These are phyloP conservation scores for Pteronotus mesoamericanus DNA, from an alignment of 2,797 vertebrate species.

Conservation along the genomic window DNA sequence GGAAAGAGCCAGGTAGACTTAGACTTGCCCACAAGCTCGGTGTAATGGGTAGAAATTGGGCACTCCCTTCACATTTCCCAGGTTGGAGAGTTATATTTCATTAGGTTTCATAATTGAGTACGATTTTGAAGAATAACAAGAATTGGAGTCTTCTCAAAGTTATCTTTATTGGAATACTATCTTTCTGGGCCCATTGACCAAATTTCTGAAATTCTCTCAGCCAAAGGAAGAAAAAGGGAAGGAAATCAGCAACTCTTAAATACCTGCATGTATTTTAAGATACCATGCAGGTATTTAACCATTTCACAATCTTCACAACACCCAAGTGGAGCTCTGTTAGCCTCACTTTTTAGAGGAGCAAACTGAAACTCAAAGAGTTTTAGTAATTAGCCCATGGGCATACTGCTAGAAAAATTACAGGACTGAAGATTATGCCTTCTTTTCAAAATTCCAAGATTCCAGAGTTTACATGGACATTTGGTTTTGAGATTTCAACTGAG, in stretches of 20 bases:
- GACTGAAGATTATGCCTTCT: background rate
- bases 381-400: background rate
- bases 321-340: background rate
- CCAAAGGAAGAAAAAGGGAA: background rate
- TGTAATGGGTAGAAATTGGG: background rate
- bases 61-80: background rate
- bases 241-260: background rate
- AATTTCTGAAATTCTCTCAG: conserved; percentile 22
- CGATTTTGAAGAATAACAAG: conserved; percentile 8
- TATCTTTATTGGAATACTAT: background rate
- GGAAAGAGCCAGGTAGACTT: background rate
- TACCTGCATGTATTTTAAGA: background rate
- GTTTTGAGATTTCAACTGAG: background rate
- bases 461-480: background rate
- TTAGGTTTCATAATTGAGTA: background rate
- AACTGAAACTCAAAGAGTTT: background rate
- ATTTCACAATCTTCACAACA: background rate
- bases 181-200: background rate
- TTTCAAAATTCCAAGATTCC: background rate
- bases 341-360: background rate
- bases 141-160: background rate
- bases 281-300: no score
- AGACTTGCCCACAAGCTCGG: background rate
- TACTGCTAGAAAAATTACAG: background rate
- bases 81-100: background rate